Evolutionary conservation across 1,140 invertebrate genomes (phyloP).

Genomic region (Semibalanus balanoides): DNA sequence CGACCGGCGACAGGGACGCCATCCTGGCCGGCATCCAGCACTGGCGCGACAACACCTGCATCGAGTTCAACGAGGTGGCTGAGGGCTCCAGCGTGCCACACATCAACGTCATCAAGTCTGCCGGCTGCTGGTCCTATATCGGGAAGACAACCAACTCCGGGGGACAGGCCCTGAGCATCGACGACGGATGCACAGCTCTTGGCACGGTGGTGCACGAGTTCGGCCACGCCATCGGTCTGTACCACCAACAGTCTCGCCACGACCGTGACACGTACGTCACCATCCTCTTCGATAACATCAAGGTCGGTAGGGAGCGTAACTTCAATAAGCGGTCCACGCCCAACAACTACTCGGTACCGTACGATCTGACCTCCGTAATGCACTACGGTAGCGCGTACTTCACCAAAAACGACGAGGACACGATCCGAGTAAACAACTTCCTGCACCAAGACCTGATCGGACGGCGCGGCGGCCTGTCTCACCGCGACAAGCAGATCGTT

Average conservation of each 20-base stretch:
- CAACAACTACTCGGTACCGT: conserved; percentile 12
- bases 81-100: conserved; percentile 10
- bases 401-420: conserved; percentile 4
- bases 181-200: conserved; percentile 27
- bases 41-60: background rate
- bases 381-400: conserved; percentile 16
- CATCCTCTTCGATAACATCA: conserved; percentile 27
- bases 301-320: conserved; percentile 17
- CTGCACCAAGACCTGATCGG: conserved; percentile 11
- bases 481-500: conserved; percentile 19
- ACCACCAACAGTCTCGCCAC: conserved; percentile 32
- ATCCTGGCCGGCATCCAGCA: background rate
- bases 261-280: conserved; percentile 31
- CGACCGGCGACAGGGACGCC: background rate
- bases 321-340: conserved; percentile 27
- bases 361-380: too few species aligned
- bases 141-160: conserved; percentile 22
- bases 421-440: conserved; percentile 8
- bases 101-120: conserved; percentile 15
- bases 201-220: conserved; percentile 28
- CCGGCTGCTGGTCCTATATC: conserved; percentile 27
- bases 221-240: conserved; percentile 31
- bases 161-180: conserved; percentile 27
- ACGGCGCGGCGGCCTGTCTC: conserved; percentile 16
- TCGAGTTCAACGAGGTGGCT: background rate